These are phyloP conservation scores for Bufo bufo DNA, from an alignment of 2,113 vertebrate species.

Conservation along the genomic window DNA sequence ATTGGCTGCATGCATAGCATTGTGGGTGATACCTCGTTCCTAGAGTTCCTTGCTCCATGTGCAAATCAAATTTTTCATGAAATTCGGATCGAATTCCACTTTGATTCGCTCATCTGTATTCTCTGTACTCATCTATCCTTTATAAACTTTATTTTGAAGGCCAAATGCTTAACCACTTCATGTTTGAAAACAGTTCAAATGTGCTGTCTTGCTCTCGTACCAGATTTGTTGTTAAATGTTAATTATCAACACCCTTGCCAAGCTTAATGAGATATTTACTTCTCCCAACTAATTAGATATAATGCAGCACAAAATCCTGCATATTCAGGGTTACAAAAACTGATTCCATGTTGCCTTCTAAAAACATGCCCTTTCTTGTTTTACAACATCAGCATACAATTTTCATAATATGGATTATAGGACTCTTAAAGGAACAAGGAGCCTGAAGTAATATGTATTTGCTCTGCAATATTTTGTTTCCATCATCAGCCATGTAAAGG, in stretches of 20 bases:
- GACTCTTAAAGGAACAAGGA: background rate
- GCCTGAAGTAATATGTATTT: too few relatives aligned
- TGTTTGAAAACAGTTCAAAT: conserved; percentile 13
- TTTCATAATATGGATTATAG: background rate
- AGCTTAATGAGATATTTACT: conserved; percentile 55
- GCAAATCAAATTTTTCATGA: too few relatives aligned
- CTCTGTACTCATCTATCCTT: background rate
- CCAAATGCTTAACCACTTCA: conserved; percentile 11
- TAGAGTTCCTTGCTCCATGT: too few relatives aligned
- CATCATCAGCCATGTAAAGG: too few relatives aligned
- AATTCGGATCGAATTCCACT: too few relatives aligned
- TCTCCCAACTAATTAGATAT: conserved; percentile 43
- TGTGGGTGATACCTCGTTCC: too few relatives aligned
- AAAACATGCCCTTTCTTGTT: conserved; percentile 19
- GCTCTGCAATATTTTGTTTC: too few relatives aligned
- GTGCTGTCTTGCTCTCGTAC: conserved; percentile 36
- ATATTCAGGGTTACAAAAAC: conserved; percentile 18
- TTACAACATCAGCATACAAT: background rate
- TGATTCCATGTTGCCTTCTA: conserved; percentile 3
- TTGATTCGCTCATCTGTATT: background rate
- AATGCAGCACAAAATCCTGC: conserved; percentile 30
- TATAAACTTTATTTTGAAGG: conserved; percentile 4
- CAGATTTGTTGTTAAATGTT: conserved; percentile 51
- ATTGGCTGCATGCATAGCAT: too few relatives aligned
- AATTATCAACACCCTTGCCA: conserved; percentile 54